Evolutionary conservation across 2,797 vertebrate genomes (phyloP), one percentile per base, ranked within the genome.

Genomic region (Amniataba percoides): DNA sequence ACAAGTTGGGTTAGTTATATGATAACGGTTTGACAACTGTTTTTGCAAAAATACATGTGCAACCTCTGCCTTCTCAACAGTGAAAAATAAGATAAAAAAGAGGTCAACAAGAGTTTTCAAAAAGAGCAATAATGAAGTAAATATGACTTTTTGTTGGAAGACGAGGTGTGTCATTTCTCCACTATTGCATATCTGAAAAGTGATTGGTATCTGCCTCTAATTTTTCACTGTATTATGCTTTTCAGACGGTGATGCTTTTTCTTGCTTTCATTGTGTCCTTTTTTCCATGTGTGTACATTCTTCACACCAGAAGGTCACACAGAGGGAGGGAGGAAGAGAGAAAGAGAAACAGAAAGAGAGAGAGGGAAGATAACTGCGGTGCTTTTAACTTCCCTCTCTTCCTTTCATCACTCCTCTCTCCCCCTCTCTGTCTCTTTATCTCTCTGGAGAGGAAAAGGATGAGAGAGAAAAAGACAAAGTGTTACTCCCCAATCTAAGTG

Each of bases 381-480:
- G 87, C 68, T 82, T 87, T 88, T 88, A 73, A 79, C 79, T 81
- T 79, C 55, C 51, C 58, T 77, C 65, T 66, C 67, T 63, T 71
- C 49, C 48, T 39, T 77, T 74, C 80, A 74, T 74, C 80, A 68
- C 52, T 39, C 73, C 72, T n/a, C 49, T 46, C 65, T 34, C 36
- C 16, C 39, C 18, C 63, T 46, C 52, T 68, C 42, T 56, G 57
- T 74, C 69, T 75, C 74, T 78, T 60, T 63, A 72, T 78, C 59
- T 72, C 81, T 80, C 66, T 75, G 67, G 76, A 77, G 87, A 84
- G 77, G 70, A 77, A 78, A 58, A 65, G 56, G 76, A 88, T 78
- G 72, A 87, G 87, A 89, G 78, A 66, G 82, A 81, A 90, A 82
- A 85, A 90, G 83, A 87, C 82, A 4, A 82, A 88, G 83, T 87